phyloP scores from a whole-genome alignment of 2,797 vertebrate genomes.

The Muscicapa comitata region DNA sequence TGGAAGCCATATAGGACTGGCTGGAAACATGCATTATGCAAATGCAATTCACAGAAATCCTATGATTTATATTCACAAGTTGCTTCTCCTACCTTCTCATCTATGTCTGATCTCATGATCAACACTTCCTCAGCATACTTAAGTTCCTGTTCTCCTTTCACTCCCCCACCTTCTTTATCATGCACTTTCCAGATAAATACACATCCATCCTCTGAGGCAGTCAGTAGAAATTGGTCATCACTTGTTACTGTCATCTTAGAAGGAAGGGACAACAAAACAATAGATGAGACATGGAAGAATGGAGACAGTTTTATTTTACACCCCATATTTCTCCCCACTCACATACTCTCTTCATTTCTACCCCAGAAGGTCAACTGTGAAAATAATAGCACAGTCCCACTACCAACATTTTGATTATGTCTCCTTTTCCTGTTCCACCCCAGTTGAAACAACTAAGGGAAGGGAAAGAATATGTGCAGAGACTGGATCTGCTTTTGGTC shows the following conservation, averaged over 20 bases:
- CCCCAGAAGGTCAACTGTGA: background rate
- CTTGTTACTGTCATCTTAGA: constrained; percentile 86
- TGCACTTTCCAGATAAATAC: constrained; percentile 88
- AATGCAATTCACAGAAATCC: background rate
- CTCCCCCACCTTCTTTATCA: constrained; percentile 81
- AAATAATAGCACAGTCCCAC: background rate
- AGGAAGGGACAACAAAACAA: background rate
- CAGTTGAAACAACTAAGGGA: background rate
- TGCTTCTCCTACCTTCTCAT: constrained; percentile 84
- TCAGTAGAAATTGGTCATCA: constrained; percentile 88
- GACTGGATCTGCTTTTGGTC: background rate
- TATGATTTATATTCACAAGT: background rate
- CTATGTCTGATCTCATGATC: constrained; percentile 88
- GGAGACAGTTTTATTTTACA: background rate
- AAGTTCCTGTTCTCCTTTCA: constrained; percentile 81
- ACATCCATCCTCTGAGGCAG: constrained; percentile 85
- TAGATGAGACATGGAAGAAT: background rate
- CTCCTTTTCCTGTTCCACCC: background rate
- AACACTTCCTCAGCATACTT: constrained; percentile 89
- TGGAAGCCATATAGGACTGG: background rate
- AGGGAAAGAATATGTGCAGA: background rate
- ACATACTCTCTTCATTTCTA: background rate
- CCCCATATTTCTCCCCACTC: background rate
- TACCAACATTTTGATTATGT: background rate
- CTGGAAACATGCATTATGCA: background rate